Evolutionary conservation across 2,888 invertebrate species (phyloP), one percentile per base, ranked within the genome.

Genomic region (Phaonia tiefii): DNA sequence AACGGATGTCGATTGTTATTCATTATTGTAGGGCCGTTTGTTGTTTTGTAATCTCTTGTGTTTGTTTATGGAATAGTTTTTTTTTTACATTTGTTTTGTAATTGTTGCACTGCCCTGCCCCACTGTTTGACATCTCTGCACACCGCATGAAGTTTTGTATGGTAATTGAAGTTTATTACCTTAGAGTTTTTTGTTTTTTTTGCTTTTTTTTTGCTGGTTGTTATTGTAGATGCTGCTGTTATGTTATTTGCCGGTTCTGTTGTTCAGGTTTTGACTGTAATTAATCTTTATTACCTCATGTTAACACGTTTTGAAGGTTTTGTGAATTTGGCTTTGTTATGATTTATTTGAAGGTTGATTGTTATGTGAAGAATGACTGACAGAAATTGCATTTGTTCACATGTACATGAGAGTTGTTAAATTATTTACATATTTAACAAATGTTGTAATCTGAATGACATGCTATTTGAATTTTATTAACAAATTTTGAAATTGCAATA

Each of bases 1-100:
- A 72, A 69, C 67, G 79, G 71, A 75, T 79, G 79, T 75, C 72
- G 54, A 79, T 75, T 58, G 46, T 66, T 67, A 54, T 75, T 25
- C 71, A 72, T 72, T 58, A 46, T 73, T 65, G 37, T 39, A 31
- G 37, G 17, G 10, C 7, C 10, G 8, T 22, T 22, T 20, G 17
- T 51, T 51, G 20, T 51, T 51, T 17, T 22, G 11, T 15, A 49
- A 17, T 46, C 17, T 4, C 20, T 17, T 49, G 49, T 49, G 15
- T 15, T 13, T 15, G 15, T 20, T 17, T 17, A 1, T 49, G 49
- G n/a, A n/a, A n/a, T n/a, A n/a, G n/a, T n/a, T n/a, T n/a, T n/a
- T n/a, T n/a, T n/a, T n/a, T n/a, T n/a, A n/a, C n/a, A n/a, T n/a
- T n/a, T 49, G 15, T 15, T 49, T 49, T 49, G 49, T n/a, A 4